These are phyloP conservation scores for Thyatira batis DNA, from an alignment of 2,888 invertebrate species.

Conservation along the genomic window DNA sequence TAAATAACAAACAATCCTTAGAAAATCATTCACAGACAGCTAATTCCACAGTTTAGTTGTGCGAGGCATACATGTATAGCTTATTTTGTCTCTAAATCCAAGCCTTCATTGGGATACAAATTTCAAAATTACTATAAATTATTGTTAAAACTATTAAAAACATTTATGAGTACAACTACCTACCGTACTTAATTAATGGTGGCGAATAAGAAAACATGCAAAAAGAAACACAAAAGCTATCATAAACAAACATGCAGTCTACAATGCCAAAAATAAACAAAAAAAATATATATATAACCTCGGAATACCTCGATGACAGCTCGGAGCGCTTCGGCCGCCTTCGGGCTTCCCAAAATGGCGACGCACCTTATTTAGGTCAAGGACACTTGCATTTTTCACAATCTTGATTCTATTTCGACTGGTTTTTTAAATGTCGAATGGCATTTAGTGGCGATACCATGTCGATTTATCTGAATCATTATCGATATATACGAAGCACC, in stretches of 20 bases:
- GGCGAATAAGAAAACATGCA: background rate
- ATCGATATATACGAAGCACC: conserved; percentile 1
- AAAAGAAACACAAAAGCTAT: conserved; percentile 7
- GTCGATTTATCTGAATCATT: conserved; percentile 2
- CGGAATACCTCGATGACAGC: conserved; percentile 58
- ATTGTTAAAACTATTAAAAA: too few species aligned
- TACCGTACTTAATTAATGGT: too few species aligned
- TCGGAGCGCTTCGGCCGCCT: conserved; percentile 24
- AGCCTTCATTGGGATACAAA: too few species aligned
- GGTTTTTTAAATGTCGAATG: conserved; percentile 41
- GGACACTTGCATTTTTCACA: conserved; percentile 41
- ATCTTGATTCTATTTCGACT: conserved; percentile 24
- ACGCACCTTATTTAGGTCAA: conserved; percentile 59
- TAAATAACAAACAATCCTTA: too few species aligned
- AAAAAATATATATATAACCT: conserved; percentile 45
- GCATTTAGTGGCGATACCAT: conserved; percentile 20
- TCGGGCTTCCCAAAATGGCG: conserved; percentile 57
- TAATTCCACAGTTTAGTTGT: too few species aligned
- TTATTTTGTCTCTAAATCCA: too few species aligned
- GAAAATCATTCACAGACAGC: too few species aligned
- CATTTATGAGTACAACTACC: too few species aligned
- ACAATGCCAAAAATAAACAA: conserved; percentile 14
- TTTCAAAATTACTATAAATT: too few species aligned
- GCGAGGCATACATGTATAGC: too few species aligned
- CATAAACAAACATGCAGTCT: conserved; percentile 15